Evolutionary conservation across 2,888 invertebrate genomes (phyloP).

Genomic region (Sussaba pulchella): DNA sequence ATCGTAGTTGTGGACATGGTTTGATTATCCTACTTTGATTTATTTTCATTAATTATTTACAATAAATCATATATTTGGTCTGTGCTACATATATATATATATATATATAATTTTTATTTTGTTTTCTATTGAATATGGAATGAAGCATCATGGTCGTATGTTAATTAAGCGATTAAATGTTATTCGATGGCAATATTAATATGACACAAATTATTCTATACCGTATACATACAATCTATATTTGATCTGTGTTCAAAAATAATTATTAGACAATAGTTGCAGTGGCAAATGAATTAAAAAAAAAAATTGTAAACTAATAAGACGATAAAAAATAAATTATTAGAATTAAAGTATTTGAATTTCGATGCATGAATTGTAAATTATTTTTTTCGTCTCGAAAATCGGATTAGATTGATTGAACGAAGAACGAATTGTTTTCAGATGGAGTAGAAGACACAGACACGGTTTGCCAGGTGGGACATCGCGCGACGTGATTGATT

Average conservation of each 20-base stretch:
- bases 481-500: constrained; percentile 90
- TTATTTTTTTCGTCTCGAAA: background rate
- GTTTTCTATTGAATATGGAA: constrained; percentile 73
- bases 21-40: constrained; percentile 58
- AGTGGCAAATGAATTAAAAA: background rate
- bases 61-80: constrained; percentile 57
- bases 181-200: constrained; percentile 61
- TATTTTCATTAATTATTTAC: constrained; percentile 60
- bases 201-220: constrained; percentile 47
- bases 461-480: constrained; percentile 85
- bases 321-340: too few relatives aligned
- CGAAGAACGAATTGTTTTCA: constrained; percentile 80
- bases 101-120: constrained; percentile 42
- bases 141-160: constrained; percentile 77
- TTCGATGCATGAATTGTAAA: too few relatives aligned
- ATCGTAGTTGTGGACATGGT: constrained; percentile 63
- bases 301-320: background rate
- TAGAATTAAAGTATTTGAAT: too few relatives aligned
- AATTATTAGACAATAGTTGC: constrained; percentile 37
- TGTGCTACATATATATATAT: constrained; percentile 53
- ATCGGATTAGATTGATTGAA: constrained; percentile 13
- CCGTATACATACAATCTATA: constrained; percentile 16
- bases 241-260: constrained; percentile 6
- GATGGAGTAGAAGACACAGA: constrained; percentile 93
- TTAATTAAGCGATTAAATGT: constrained; percentile 71